These are phyloP conservation scores for Propsilocerus akamusi DNA, from an alignment of 1,140 invertebrate genomes.

Conservation along the genomic window DNA sequence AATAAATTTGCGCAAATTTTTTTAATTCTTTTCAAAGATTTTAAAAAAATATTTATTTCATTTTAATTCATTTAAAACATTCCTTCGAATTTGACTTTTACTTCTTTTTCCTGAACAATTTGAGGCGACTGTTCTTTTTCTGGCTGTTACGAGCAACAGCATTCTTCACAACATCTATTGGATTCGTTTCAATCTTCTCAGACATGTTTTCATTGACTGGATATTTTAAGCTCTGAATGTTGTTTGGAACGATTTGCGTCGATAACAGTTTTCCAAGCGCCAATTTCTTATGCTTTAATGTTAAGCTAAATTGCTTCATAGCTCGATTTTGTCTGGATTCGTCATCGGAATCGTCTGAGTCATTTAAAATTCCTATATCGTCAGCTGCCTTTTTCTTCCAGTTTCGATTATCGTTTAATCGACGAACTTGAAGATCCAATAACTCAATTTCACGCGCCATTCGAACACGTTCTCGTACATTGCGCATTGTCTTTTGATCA, in stretches of 20 bases:
- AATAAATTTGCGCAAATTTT: too few relatives aligned
- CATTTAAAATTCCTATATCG: conserved; percentile 75
- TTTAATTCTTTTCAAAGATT: too few relatives aligned
- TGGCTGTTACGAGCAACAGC: neutral
- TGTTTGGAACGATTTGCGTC: neutral
- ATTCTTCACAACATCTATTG: neutral
- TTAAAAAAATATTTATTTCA: too few relatives aligned
- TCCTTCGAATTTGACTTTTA: too few relatives aligned
- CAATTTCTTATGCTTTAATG: neutral
- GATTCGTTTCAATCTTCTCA: neutral
- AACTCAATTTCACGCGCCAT: conserved; percentile 63
- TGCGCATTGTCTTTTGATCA: conserved; percentile 40
- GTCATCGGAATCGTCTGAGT: conserved; percentile 15
- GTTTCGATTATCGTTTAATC: conserved; percentile 45
- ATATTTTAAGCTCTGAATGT: neutral
- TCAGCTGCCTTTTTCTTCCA: conserved; percentile 70
- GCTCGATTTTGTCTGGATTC: neutral
- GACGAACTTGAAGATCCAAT: conserved; percentile 44
- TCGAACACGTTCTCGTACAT: conserved; percentile 50
- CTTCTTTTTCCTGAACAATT: neutral
- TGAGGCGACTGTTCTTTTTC: neutral
- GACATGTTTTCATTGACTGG: neutral
- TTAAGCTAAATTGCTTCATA: neutral
- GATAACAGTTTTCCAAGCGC: neutral
- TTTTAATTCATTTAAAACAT: too few relatives aligned